Conservation (phyloP, 1,140 invertebrate genomes). For the Rhyzopertha dominica region DNA sequence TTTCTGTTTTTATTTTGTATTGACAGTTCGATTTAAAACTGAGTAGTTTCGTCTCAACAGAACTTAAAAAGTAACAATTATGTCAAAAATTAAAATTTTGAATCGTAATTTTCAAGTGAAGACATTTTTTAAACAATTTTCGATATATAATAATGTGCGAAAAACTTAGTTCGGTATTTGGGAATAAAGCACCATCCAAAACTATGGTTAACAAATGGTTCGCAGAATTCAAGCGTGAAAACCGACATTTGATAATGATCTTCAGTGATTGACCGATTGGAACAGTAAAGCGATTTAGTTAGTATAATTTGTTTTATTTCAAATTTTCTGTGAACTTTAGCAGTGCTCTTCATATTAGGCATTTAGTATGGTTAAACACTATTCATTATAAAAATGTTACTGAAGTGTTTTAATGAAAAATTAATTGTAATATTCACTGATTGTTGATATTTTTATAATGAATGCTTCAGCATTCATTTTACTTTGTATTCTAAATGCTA, state of each 20-base stretch:
- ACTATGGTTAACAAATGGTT: too few relatives aligned
- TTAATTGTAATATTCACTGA: not conserved
- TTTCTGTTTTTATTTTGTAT: too few relatives aligned
- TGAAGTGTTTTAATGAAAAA: conserved; percentile 2
- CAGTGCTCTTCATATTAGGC: not conserved
- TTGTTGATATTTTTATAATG: not conserved
- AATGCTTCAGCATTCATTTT: not conserved
- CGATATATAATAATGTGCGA: too few relatives aligned
- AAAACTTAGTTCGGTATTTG: too few relatives aligned
- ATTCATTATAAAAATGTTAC: not conserved
- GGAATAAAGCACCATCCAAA: too few relatives aligned
- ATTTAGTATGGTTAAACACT: not conserved
- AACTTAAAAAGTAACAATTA: too few relatives aligned
- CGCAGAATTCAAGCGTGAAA: conserved; percentile 10
- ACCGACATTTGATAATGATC: conserved; percentile 5
- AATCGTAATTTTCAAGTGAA: too few relatives aligned
- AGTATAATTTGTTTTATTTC: not conserved
- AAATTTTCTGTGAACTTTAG: not conserved
- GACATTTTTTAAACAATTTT: too few relatives aligned
- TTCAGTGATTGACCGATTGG: not conserved
- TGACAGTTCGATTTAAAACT: too few relatives aligned
- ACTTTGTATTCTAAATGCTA: not conserved
- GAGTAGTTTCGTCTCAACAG: too few relatives aligned
- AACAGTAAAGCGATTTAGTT: not conserved
- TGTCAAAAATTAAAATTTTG: too few relatives aligned